Percentiles rank a stretch among this genome's conserved stretches.
phyloP scores from a whole-genome alignment of 1,140 invertebrate species.

The Drosophila bifasciata region DNA sequence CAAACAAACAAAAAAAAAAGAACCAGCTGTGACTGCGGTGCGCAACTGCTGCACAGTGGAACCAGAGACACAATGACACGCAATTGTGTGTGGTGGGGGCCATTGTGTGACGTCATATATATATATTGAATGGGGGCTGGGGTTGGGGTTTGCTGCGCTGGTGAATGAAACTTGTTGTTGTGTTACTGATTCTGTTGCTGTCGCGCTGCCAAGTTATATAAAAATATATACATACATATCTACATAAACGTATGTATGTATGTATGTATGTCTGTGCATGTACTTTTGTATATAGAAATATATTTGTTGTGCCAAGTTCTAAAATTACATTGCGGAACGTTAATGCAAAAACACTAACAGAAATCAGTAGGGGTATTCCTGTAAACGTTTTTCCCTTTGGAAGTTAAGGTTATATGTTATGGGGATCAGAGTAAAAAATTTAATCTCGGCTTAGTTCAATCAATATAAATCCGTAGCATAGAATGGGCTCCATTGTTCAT shows the following conservation, averaged over 20 bases:
- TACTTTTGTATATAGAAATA: conserved; percentile 20
- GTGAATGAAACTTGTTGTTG: conserved; percentile 61
- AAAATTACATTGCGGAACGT: conserved; percentile 68
- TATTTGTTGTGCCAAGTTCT: conserved; percentile 76
- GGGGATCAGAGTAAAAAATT: conserved; percentile 3
- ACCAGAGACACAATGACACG: conserved; percentile 55
- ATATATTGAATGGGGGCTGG: no score
- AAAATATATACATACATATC: conserved; percentile 2
- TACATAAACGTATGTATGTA: neutral
- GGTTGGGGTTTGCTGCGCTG: conserved; percentile 27
- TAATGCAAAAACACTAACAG: conserved; percentile 38
- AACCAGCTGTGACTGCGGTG: conserved; percentile 29
- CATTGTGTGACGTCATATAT: conserved; percentile 62
- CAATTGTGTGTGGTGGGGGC: conserved; percentile 24
- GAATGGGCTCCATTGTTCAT: conserved; percentile 48
- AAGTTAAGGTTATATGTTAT: no score
- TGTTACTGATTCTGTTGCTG: conserved; percentile 32
- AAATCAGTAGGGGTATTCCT: neutral
- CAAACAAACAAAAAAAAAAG: conserved; percentile 1
- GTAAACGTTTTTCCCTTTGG: no score
- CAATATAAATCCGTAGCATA: conserved; percentile 19
- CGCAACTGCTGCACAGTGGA: conserved; percentile 57
- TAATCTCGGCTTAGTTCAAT: neutral
- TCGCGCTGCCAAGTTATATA: conserved; percentile 13
- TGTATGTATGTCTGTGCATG: conserved; percentile 2